These are phyloP conservation scores for Clupea harengus DNA, from an alignment of 2,113 vertebrate genomes.

Conservation along the genomic window DNA sequence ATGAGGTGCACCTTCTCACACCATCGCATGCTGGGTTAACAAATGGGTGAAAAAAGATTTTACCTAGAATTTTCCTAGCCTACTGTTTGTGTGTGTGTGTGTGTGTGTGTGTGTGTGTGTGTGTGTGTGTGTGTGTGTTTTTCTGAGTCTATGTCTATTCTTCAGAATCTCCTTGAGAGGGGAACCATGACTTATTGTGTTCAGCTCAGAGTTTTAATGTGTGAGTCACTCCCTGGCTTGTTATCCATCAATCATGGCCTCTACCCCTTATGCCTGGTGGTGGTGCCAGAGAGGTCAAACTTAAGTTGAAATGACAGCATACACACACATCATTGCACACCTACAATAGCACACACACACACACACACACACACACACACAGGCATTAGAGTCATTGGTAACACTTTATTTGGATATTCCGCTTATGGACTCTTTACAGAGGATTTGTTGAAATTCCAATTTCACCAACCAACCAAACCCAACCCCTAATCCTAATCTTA, in stretches of 20 bases:
- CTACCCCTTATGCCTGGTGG: not conserved
- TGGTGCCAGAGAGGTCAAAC: not conserved
- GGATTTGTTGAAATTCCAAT: too few relatives aligned
- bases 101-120: not conserved
- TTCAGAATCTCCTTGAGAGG: not conserved
- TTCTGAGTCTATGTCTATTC: not conserved
- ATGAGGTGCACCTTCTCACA: too few relatives aligned
- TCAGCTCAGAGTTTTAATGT: not conserved
- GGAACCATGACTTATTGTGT: not conserved
- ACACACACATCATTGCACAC: not conserved
- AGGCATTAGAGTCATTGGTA: not conserved
- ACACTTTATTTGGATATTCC: too few relatives aligned
- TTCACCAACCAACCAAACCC: too few relatives aligned
- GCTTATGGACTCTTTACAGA: too few relatives aligned
- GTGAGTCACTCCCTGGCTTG: not conserved
- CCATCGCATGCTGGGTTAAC: too few relatives aligned
- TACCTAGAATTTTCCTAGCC: too few relatives aligned
- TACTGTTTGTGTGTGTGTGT: not conserved
- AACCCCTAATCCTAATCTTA: too few relatives aligned
- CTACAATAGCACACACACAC: not conserved
- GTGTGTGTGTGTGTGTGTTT: not conserved
- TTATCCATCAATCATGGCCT: slow-evolving; percentile 1
- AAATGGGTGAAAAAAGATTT: too few relatives aligned
- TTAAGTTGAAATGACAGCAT: not conserved
- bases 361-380: not conserved